Percentiles rank a stretch among this genome's conserved stretches.
These are phyloP conservation scores for pig (Sus scrofa) DNA, from an alignment of 2,113 vertebrate genomes.

Conservation along the genomic window T2T-Sscrofa CM000819.6:99132501-99133000, in stretches of 20 bases:
- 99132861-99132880: neutral
- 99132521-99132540: neutral
- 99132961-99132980: neutral
- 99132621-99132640: neutral
- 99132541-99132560: neutral
- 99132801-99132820: neutral
- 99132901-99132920: neutral
- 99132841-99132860: neutral
- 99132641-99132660: neutral
- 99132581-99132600: neutral
- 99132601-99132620: neutral
- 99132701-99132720: neutral
- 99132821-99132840: neutral
- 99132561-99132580: neutral
- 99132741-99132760: neutral
- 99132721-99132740: neutral
- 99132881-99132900: neutral
- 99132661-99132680: neutral
- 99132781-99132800: neutral
- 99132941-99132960: neutral
- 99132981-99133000: neutral
- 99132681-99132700: neutral
- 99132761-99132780: neutral
- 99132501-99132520: neutral
- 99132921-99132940: neutral